A percentile compares a stretch with the other conserved stretches of the same genome.
phyloP scores from a whole-genome alignment of 2,888 invertebrate species.

The Apomyelois bistriatella region DNA sequence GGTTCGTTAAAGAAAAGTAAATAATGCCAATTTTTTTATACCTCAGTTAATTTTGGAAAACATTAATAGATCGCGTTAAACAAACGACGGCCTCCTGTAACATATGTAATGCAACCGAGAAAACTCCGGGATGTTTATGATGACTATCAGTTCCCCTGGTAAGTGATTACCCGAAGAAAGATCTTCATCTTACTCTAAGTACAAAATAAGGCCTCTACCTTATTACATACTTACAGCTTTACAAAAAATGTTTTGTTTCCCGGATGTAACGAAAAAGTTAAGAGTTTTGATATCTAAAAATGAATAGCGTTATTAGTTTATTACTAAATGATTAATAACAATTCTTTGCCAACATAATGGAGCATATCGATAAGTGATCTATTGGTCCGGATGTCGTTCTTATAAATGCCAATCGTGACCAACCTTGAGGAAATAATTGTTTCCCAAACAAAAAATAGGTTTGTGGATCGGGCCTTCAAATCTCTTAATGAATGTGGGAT shows the following conservation, averaged over 20 bases:
- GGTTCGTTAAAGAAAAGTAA: no score
- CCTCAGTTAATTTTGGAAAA: no score
- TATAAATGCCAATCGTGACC: constrained; percentile 27
- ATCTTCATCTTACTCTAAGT: no score
- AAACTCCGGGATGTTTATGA: no score
- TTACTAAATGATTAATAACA: neutral
- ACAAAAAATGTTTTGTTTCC: neutral
- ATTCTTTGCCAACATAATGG: constrained; percentile 2
- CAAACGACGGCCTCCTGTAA: no score
- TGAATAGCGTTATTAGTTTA: neutral
- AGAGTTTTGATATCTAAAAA: neutral
- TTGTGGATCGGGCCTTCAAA: constrained; percentile 41
- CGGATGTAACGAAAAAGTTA: neutral
- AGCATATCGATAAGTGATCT: constrained; percentile 3
- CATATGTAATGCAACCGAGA: no score
- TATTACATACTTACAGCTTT: no score
- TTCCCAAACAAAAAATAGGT: constrained; percentile 2
- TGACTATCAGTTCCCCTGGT: no score
- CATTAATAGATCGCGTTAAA: no score
- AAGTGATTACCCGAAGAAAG: no score
- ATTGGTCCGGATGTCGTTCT: constrained; percentile 9
- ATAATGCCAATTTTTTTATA: no score
- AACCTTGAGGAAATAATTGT: constrained; percentile 5
- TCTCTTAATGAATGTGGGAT: constrained; percentile 56
- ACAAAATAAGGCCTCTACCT: no score